Evolutionary conservation across 2,113 vertebrate species (phyloP).

Genomic region (Tinamus guttatus): DNA sequence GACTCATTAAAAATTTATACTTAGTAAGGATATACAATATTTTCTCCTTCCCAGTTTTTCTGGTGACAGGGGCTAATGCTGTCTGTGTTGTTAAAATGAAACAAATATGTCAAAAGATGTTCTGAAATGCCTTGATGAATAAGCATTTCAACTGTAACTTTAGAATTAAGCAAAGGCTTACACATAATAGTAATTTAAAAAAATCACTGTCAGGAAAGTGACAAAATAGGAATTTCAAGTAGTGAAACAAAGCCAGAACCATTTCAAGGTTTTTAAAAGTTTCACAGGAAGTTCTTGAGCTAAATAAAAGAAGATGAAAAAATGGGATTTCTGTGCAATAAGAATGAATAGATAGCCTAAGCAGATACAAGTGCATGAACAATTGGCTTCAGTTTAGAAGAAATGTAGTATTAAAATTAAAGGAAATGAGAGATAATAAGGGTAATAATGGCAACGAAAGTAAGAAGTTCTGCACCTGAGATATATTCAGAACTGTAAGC

Average conservation of each 20-base stretch:
- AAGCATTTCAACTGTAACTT: neutral
- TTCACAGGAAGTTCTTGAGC: neutral
- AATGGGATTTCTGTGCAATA: neutral
- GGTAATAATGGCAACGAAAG: neutral
- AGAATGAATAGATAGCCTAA: neutral
- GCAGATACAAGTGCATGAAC: neutral
- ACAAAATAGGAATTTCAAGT: neutral
- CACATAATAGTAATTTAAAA: neutral
- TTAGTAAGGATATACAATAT: neutral
- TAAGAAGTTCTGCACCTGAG: neutral
- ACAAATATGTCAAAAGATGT: neutral
- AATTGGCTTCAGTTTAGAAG: neutral
- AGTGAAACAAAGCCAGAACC: neutral
- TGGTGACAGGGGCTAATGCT: accelerated
- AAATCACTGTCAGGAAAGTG: neutral
- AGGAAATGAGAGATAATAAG: neutral
- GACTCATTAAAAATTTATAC: neutral
- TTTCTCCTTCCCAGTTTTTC: neutral
- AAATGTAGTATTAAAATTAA: neutral
- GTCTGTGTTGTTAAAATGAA: neutral
- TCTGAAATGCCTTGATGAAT: neutral
- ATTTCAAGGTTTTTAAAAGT: neutral
- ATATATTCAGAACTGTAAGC: neutral
- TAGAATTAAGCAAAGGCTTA: neutral
- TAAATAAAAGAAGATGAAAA: neutral